Percentiles rank a stretch among this genome's conserved stretches.
Evolutionary conservation across 2,888 invertebrate species (phyloP).

Genomic region (Acanthopleura granulata): DNA sequence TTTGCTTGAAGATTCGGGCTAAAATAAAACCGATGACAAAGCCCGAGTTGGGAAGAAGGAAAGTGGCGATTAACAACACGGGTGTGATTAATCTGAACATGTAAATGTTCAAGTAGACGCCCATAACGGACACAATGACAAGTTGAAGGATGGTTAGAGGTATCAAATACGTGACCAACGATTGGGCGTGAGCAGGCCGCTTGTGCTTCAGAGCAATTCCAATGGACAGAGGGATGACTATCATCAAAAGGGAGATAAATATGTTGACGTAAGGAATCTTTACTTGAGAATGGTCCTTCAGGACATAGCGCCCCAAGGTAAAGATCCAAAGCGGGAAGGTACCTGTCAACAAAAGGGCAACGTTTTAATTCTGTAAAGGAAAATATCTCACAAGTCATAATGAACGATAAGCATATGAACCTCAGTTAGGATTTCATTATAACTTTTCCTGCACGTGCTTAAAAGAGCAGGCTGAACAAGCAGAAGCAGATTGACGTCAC

Average conservation of each 20-base stretch:
- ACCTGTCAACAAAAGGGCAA: conserved; percentile 71
- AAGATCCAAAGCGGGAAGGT: conserved; percentile 94
- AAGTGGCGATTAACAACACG: conserved; percentile 49
- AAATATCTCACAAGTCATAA: no score
- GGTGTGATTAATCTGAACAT: conserved; percentile 86
- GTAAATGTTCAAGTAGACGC: conserved; percentile 89
- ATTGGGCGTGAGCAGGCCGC: conserved; percentile 76
- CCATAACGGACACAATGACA: conserved; percentile 87
- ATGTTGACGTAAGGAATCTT: conserved; percentile 85
- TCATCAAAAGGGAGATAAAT: conserved; percentile 79
- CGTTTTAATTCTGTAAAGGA: no score
- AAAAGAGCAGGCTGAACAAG: no score
- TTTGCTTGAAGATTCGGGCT: conserved; percentile 48
- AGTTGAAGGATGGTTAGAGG: conserved; percentile 85
- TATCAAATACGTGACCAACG: conserved; percentile 78
- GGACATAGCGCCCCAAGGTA: conserved; percentile 82
- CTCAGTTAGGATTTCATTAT: no score
- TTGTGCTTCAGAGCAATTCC: conserved; percentile 68
- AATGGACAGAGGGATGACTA: conserved; percentile 80
- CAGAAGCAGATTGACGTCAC: no score
- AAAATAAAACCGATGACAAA: conserved; percentile 54
- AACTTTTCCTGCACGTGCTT: no score
- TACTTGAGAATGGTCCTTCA: conserved; percentile 76
- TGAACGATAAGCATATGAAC: no score
- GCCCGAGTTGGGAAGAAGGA: conserved; percentile 62